Percentiles rank a stretch among this genome's conserved stretches.
Evolutionary conservation across 2,888 invertebrate species (phyloP).

Genomic region (Platypus cylindrus): DNA sequence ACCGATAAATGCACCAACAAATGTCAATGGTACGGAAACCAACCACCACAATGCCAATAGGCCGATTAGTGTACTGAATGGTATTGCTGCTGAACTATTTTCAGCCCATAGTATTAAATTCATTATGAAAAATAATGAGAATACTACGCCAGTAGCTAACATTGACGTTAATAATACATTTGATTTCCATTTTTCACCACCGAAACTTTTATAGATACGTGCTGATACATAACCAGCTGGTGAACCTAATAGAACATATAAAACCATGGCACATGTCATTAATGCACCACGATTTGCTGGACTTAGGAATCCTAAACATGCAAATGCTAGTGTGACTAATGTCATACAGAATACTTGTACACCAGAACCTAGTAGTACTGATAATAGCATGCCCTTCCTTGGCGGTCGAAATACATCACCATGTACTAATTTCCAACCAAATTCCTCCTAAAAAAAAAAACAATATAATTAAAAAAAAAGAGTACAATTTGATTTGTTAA

Average conservation of each 20-base stretch:
- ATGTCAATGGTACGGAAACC: constrained; percentile 95
- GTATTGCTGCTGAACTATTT: constrained; percentile 91
- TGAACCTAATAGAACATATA: constrained; percentile 93
- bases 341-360: constrained; percentile 95
- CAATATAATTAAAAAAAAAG: constrained; percentile 1
- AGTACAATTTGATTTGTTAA: neutral
- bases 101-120: constrained; percentile 94
- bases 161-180: constrained; percentile 94
- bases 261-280: constrained; percentile 95
- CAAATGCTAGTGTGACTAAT: constrained; percentile 89
- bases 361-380: constrained; percentile 93
- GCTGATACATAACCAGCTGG: constrained; percentile 96
- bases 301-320: constrained; percentile 96
- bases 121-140: constrained; percentile 93
- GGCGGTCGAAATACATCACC: constrained; percentile 97
- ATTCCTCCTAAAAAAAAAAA: constrained; percentile 58
- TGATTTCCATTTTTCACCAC: constrained; percentile 97
- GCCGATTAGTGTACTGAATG: constrained; percentile 91
- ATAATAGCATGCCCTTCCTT: constrained; percentile 88
- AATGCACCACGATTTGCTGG: constrained; percentile 97
- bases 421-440: constrained; percentile 96
- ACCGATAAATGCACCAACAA: constrained; percentile 96
- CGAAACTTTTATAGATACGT: constrained; percentile 95
- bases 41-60: constrained; percentile 93
- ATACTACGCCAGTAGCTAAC: constrained; percentile 92